phyloP scores from a whole-genome alignment of 2,888 invertebrate species.

The Hypolimnas misippus region DNA sequence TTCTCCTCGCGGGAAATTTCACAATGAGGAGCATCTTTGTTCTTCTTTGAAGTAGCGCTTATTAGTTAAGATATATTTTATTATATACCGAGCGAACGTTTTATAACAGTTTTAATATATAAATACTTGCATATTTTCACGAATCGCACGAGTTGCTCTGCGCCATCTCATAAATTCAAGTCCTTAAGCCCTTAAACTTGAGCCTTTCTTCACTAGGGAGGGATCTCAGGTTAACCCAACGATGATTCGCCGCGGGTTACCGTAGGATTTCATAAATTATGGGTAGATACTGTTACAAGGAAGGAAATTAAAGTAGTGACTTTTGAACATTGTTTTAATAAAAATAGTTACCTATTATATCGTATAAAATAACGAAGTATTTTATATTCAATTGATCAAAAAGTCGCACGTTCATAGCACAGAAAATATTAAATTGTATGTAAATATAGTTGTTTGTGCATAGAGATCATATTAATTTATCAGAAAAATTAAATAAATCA shows the following conservation, averaged over 20 bases:
- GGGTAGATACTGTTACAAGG: neutral
- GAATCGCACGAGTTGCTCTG: conserved; percentile 16
- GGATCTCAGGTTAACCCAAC: conserved; percentile 14
- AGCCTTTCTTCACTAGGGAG: conserved; percentile 22
- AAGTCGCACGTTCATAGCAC: too few species aligned
- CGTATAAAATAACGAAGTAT: too few species aligned
- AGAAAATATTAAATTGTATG: too few species aligned
- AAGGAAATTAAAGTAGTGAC: neutral
- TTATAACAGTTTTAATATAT: neutral
- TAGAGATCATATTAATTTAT: too few species aligned
- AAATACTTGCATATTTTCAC: conserved; percentile 8
- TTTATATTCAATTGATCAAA: too few species aligned
- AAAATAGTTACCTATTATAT: neutral
- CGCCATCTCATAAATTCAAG: conserved; percentile 27
- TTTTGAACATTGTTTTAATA: neutral
- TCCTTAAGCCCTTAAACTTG: conserved; percentile 29
- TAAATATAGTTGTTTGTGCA: too few species aligned
- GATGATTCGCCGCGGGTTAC: conserved; percentile 15
- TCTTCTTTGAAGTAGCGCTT: neutral
- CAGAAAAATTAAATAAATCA: too few species aligned
- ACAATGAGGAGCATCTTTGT: conserved; percentile 21
- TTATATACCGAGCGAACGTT: neutral
- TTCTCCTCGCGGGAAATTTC: conserved; percentile 43
- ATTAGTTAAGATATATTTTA: conserved; percentile 1
- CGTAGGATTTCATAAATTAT: conserved; percentile 9